Evolutionary conservation across 2,113 vertebrate genomes (phyloP), one percentile per base, ranked within the genome.

Genomic region (Equus przewalskii): DNA sequence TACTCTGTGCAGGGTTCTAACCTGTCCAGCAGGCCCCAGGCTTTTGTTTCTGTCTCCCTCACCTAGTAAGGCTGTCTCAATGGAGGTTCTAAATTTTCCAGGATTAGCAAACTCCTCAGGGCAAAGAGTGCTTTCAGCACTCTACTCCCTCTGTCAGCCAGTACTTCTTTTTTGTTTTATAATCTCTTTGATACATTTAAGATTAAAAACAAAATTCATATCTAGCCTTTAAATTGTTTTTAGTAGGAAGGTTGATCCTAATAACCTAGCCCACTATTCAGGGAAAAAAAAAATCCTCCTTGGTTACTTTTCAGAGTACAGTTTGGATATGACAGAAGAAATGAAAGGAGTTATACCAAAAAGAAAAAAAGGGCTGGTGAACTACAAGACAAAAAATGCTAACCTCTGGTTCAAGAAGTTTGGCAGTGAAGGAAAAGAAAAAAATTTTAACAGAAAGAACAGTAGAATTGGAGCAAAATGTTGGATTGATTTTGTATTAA

Each of bases 151-250:
- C 4, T n/a, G 60, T 62, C 73, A 18, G 18, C 41, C 18, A 79
- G 15, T 30, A 88, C 28, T 51, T 73, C n/a, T 96, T 93, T 51
- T 72, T 44, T 81, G 6, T 72, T 58, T 60, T 78, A 12, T 9
- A 92, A 46, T 78, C 49, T 76, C 46, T 94, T 60, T 81, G 75
- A 85, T 54, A 13, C 10, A 85, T 62, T 94, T 82, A 70, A 90
- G 24, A 54, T 67, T 73, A 5, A 62, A 46, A 18, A 18, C 56
- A 58, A 30, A 79, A 13, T 36, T 19, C n/a, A 58, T 88, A 73
- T 2, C 4, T 26, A 22, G 62, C 18, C 14, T 41, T 80, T 90
- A 76, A 81, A 70, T 56, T 65, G 1, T 86, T 91, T 96, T 84
- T 56, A 78, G n/a, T 26, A 84, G 72, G 13, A 73, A 18, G 21